Evolutionary conservation across 2,888 invertebrate genomes (phyloP).

Genomic region (Idaea dimidiata): DNA sequence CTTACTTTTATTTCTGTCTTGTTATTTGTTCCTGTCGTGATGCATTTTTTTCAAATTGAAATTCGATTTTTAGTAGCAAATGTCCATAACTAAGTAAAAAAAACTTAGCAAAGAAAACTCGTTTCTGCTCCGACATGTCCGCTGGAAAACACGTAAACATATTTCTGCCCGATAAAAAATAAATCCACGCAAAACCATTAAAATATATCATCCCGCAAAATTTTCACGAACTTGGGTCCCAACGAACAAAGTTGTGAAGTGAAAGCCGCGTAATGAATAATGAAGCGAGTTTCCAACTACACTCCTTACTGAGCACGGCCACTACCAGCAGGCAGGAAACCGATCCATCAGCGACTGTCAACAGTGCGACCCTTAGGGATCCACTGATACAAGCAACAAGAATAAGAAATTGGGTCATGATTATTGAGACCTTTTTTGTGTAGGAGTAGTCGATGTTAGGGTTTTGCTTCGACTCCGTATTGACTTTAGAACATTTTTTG

Average conservation of each 20-base stretch:
- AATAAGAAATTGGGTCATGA: slow-evolving; percentile 12
- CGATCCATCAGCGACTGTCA: slow-evolving; percentile 26
- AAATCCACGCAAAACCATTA: neutral
- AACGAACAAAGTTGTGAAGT: slow-evolving; percentile 30
- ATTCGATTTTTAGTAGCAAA: neutral
- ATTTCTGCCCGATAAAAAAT: neutral
- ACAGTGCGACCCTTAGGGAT: slow-evolving; percentile 17
- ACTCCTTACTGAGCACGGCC: slow-evolving; percentile 4
- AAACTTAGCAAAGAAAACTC: neutral
- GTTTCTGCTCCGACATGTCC: neutral
- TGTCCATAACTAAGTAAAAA: neutral
- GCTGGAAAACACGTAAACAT: neutral
- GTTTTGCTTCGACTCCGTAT: slow-evolving; percentile 6
- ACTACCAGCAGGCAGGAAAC: slow-evolving; percentile 23
- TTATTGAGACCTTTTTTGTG: slow-evolving; percentile 5
- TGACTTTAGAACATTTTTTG: slow-evolving; percentile 1
- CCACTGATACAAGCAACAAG: slow-evolving; percentile 14
- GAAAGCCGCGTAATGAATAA: slow-evolving; percentile 58
- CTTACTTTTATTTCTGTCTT: neutral
- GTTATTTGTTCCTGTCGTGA: slow-evolving; percentile 9
- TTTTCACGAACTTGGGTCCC: slow-evolving; percentile 20
- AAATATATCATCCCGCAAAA: slow-evolving; percentile 13
- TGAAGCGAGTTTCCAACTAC: slow-evolving; percentile 53
- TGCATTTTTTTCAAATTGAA: neutral
- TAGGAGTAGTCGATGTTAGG: slow-evolving; percentile 4